Percentiles rank a stretch among this genome's conserved stretches.
phyloP scores from a whole-genome alignment of 2,888 invertebrate genomes.

The Lottia gigantea region DNA sequence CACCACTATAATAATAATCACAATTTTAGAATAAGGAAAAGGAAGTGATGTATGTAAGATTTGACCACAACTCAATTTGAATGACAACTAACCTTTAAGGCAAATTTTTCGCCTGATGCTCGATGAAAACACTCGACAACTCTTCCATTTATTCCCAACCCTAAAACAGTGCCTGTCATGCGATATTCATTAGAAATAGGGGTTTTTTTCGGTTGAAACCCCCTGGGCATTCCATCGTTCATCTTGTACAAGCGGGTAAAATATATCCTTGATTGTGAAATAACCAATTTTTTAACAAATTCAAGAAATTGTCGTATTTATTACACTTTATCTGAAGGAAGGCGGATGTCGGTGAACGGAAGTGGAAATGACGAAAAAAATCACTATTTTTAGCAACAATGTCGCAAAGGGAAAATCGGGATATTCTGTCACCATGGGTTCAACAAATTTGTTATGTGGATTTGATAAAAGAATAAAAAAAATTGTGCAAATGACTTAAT shows the following conservation, averaged over 20 bases:
- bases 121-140: constrained; percentile 93
- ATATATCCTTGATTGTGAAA: constrained; percentile 12
- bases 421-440: too few species aligned
- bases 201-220: constrained; percentile 75
- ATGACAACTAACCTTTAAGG: constrained; percentile 81
- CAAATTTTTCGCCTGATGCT: constrained; percentile 82
- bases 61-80: too few species aligned
- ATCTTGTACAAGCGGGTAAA: constrained; percentile 36
- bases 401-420: too few species aligned
- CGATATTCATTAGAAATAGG: constrained; percentile 90
- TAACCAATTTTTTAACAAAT: background rate
- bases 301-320: background rate
- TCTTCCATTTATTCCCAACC: constrained; percentile 98
- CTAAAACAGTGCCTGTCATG: constrained; percentile 91
- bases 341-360: constrained; percentile 21
- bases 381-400: too few species aligned
- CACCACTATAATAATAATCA: too few species aligned
- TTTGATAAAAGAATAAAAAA: too few species aligned
- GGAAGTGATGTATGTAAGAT: too few species aligned
- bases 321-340: constrained; percentile 8
- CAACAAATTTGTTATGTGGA: too few species aligned
- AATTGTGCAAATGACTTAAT: too few species aligned
- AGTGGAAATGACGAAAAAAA: constrained; percentile 15
- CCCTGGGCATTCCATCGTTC: constrained; percentile 44
- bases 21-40: too few species aligned